Percentiles rank a stretch among this genome's conserved stretches.
Evolutionary conservation across 2,888 invertebrate genomes (phyloP).

Genomic region (Helicoverpa assulta): DNA sequence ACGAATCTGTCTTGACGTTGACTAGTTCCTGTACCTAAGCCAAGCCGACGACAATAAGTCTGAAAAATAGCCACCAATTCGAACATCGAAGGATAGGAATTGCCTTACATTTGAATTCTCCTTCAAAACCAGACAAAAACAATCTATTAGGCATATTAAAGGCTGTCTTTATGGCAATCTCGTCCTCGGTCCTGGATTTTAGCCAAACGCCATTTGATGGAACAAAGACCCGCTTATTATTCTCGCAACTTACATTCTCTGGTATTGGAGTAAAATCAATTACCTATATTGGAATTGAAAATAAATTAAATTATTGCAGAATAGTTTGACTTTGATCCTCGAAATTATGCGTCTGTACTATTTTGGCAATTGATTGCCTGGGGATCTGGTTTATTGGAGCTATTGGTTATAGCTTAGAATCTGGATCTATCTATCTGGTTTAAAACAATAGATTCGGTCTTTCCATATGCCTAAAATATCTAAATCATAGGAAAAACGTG

Average conservation of each 20-base stretch:
- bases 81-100: constrained; percentile 19
- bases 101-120: constrained; percentile 38
- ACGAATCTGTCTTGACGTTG: not conserved
- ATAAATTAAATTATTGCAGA: not conserved
- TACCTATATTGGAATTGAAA: not conserved
- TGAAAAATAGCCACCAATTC: constrained; percentile 8
- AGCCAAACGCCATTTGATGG: constrained; percentile 52
- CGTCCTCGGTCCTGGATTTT: constrained; percentile 43
- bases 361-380: too few relatives aligned
- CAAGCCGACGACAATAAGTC: constrained; percentile 6
- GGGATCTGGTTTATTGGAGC: too few relatives aligned
- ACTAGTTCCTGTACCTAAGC: not conserved
- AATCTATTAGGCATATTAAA: constrained; percentile 55
- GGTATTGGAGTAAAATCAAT: constrained; percentile 30
- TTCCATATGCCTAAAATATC: too few relatives aligned
- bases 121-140: constrained; percentile 47
- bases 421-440: too few relatives aligned
- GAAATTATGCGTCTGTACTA: not conserved
- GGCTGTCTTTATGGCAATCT: constrained; percentile 51
- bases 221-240: constrained; percentile 48
- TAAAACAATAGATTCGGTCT: too few relatives aligned
- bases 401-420: too few relatives aligned
- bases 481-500: too few relatives aligned
- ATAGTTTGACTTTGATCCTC: not conserved
- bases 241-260: constrained; percentile 38